A percentile compares a stretch with the other conserved stretches of the same genome.
These are phyloP conservation scores for Drosophila paranaensis DNA, from an alignment of 2,888 invertebrate genomes.

Conservation along the genomic window DNA sequence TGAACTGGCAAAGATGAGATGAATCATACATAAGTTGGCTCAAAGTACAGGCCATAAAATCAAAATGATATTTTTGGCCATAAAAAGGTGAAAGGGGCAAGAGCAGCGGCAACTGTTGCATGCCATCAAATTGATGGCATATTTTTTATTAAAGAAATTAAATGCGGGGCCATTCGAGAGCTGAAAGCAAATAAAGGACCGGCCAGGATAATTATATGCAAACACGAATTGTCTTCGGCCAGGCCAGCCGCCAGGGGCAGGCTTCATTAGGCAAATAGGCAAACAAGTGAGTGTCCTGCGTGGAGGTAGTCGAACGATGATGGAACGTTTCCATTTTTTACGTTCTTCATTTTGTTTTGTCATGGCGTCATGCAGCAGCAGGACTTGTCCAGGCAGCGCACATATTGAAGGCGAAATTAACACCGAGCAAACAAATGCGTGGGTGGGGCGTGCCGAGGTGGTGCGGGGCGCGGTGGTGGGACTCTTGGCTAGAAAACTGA, in stretches of 20 bases:
- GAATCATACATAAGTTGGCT: background rate
- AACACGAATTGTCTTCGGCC: conserved; percentile 39
- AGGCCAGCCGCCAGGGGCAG: conserved; percentile 26
- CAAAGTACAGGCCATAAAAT: conserved; percentile 43
- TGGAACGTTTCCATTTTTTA: conserved; percentile 30
- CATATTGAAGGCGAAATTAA: conserved; percentile 52
- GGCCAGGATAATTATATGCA: conserved; percentile 50
- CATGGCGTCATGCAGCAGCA: conserved; percentile 48
- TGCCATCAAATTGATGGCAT: conserved; percentile 40
- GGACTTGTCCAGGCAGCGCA: background rate
- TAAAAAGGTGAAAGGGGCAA: conserved; percentile 9
- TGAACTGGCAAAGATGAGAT: conserved; percentile 1
- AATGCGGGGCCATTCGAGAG: conserved; percentile 12
- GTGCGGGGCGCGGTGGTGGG: background rate
- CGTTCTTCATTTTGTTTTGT: background rate
- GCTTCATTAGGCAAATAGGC: conserved; percentile 53
- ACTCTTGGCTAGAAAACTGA: conserved; percentile 61
- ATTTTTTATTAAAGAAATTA: conserved; percentile 24
- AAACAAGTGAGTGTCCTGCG: conserved; percentile 52
- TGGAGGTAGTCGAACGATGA: conserved; percentile 23
- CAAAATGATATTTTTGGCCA: conserved; percentile 35
- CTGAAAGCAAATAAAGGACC: conserved; percentile 27
- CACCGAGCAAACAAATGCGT: conserved; percentile 47
- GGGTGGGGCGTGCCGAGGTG: conserved; percentile 7
- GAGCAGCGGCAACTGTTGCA: conserved; percentile 47